A percentile compares a stretch with the other conserved stretches of the same genome.
phyloP scores from a whole-genome alignment of 2,888 invertebrate species.

The Noctuana brunneofusca region DNA sequence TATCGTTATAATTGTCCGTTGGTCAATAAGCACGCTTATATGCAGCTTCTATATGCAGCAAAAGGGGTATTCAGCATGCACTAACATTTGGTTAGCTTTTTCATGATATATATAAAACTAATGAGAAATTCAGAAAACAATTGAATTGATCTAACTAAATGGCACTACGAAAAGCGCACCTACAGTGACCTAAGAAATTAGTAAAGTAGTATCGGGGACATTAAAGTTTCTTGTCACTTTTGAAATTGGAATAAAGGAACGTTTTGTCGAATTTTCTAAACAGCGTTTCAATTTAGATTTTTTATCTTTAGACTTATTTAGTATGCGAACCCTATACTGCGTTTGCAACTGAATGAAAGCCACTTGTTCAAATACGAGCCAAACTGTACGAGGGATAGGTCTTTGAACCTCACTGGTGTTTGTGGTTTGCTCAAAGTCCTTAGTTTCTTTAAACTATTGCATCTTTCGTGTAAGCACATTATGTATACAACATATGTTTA shows the following conservation, averaged over 20 bases:
- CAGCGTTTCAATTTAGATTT: background rate
- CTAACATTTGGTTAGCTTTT: background rate
- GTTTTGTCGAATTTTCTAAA: background rate
- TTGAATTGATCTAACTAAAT: background rate
- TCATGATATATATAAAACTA: too few relatives aligned
- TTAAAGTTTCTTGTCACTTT: too few relatives aligned
- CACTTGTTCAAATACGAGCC: constrained; percentile 75
- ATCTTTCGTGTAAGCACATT: constrained; percentile 73
- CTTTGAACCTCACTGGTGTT: constrained; percentile 75
- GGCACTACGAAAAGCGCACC: background rate
- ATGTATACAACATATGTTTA: constrained; percentile 51
- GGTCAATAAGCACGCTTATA: constrained; percentile 34
- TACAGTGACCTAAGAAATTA: too few relatives aligned
- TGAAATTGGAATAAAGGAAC: background rate
- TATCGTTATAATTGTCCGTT: constrained; percentile 39
- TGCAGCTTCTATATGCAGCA: constrained; percentile 37
- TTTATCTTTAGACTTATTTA: background rate
- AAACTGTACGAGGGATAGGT: constrained; percentile 74
- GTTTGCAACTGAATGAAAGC: constrained; percentile 60
- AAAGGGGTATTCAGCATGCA: constrained; percentile 18
- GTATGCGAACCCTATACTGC: constrained; percentile 49
- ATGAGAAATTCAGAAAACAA: background rate
- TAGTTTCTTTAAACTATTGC: constrained; percentile 74
- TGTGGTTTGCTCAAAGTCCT: constrained; percentile 78
- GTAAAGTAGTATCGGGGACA: too few relatives aligned